Evolutionary conservation across 2,888 invertebrate species (phyloP).

Genomic region (Thumatha senex): DNA sequence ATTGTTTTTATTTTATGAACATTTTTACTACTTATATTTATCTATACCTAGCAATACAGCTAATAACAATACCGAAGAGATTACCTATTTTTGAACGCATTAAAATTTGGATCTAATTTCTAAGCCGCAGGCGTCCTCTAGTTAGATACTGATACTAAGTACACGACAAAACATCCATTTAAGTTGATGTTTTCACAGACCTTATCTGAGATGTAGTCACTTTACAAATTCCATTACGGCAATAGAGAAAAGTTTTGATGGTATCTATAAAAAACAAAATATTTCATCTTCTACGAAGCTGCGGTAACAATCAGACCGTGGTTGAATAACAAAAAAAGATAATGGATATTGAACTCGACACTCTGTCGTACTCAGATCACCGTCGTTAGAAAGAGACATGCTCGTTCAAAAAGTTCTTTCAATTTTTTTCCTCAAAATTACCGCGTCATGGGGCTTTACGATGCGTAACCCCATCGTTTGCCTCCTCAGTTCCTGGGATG

Average conservation of each 20-base stretch:
- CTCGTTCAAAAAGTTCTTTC: slow-evolving; percentile 29
- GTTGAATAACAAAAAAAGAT: slow-evolving; percentile 59
- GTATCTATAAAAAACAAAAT: slow-evolving; percentile 34
- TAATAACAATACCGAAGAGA: too few relatives aligned
- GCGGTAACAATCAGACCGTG: slow-evolving; percentile 43
- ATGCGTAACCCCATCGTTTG: slow-evolving; percentile 71
- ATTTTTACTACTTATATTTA: too few relatives aligned
- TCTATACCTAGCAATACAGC: too few relatives aligned
- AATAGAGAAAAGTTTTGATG: slow-evolving; percentile 21
- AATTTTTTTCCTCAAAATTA: slow-evolving; percentile 53
- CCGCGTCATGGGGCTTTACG: slow-evolving; percentile 65
- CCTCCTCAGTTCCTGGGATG: slow-evolving; percentile 71
- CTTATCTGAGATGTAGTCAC: background rate
- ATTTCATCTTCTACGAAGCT: slow-evolving; percentile 34
- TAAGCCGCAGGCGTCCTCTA: too few relatives aligned
- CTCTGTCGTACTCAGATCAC: slow-evolving; percentile 45
- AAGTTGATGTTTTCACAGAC: background rate
- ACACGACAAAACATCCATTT: background rate
- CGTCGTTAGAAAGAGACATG: slow-evolving; percentile 43
- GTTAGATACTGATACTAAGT: too few relatives aligned
- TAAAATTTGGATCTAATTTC: too few relatives aligned
- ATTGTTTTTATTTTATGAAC: too few relatives aligned
- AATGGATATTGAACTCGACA: slow-evolving; percentile 58
- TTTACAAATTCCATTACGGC: slow-evolving; percentile 10
- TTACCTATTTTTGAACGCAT: too few relatives aligned